These are phyloP conservation scores for Oncorhynchus nerka DNA, from an alignment of 2,113 vertebrate genomes.

Conservation along the genomic window DNA sequence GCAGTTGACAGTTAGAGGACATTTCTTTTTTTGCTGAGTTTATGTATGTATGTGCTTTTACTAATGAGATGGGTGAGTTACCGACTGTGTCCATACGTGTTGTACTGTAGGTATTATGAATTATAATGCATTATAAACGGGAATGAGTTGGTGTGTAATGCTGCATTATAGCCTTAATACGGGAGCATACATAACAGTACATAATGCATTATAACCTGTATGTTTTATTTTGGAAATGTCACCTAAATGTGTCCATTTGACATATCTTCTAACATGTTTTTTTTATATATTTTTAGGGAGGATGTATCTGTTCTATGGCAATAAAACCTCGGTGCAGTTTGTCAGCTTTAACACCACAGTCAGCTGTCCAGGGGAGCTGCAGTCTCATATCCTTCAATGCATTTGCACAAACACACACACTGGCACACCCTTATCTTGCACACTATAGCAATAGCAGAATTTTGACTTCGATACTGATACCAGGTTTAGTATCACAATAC, in stretches of 20 bases:
- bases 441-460: background rate
- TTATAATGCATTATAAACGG: too few species aligned
- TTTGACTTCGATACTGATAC: too few species aligned
- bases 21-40: too few species aligned
- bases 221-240: background rate
- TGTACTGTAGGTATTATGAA: too few species aligned
- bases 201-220: background rate
- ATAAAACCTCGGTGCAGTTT: conserved; percentile 93
- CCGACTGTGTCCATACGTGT: too few species aligned
- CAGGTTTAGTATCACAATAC: too few species aligned
- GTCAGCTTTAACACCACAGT: conserved; percentile 84
- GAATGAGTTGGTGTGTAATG: too few species aligned
- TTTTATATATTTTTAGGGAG: conserved; percentile 72
- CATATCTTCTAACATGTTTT: background rate
- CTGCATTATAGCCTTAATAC: too few species aligned
- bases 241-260: background rate
- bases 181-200: too few species aligned
- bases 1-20: too few species aligned
- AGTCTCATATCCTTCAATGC: conserved; percentile 83
- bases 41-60: too few species aligned
- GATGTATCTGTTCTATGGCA: conserved; percentile 93
- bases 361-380: conserved; percentile 84
- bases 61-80: too few species aligned
- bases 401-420: background rate
- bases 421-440: background rate